A percentile compares a stretch with the other conserved stretches of the same genome.
Evolutionary conservation across 2,113 vertebrate species (phyloP).

Genomic region (Vulpes vulpes): DNA sequence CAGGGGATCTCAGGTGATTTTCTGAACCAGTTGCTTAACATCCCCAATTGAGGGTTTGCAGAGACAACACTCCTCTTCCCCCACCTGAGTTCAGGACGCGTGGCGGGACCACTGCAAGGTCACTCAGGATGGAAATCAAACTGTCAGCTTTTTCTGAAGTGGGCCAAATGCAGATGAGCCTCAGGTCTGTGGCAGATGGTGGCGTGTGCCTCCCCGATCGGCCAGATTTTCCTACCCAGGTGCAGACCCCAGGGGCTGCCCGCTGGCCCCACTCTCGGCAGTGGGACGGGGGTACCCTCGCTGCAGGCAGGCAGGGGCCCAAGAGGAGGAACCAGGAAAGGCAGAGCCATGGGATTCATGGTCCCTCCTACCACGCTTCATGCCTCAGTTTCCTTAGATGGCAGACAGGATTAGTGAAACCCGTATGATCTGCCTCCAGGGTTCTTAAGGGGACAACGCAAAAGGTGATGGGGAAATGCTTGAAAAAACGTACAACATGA

Average conservation of each 20-base stretch:
- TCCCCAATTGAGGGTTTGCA: background rate
- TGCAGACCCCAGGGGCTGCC: background rate
- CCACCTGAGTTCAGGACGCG: background rate
- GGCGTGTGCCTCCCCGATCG: background rate
- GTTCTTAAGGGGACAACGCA: background rate
- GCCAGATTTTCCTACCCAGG: background rate
- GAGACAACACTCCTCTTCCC: background rate
- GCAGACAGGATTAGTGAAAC: background rate
- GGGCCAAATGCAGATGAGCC: background rate
- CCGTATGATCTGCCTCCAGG: background rate
- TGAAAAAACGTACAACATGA: background rate
- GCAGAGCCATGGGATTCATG: background rate
- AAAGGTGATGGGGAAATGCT: background rate
- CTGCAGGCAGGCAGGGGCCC: background rate
- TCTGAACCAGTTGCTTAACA: background rate
- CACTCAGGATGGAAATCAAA: background rate
- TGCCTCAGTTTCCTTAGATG: background rate
- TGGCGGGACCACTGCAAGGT: background rate
- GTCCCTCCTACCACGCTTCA: background rate
- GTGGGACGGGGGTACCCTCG: accelerated
- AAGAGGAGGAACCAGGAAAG: accelerated
- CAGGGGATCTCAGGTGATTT: background rate
- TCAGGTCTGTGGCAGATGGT: background rate
- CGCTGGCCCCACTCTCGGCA: too few species aligned
- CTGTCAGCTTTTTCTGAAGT: background rate